phyloP scores from a whole-genome alignment of 2,113 vertebrate species.

The Thalassarche chlororhynchos region DNA sequence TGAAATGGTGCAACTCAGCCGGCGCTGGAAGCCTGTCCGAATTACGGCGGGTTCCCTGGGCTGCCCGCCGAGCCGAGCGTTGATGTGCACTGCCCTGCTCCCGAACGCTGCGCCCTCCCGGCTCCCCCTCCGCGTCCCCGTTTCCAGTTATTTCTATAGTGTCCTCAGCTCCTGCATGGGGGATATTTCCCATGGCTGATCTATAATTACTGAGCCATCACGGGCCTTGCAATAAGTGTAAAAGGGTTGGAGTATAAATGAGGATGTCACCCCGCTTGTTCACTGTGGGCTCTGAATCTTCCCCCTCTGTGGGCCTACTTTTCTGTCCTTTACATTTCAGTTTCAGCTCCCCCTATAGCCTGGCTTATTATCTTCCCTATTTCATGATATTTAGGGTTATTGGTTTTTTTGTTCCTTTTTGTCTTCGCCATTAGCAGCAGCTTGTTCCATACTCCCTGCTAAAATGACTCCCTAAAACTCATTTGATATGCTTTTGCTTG shows the following conservation, averaged over 20 bases:
- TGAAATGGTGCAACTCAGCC: not conserved
- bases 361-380: not conserved
- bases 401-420: not conserved
- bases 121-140: rapidly evolving
- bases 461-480: not conserved
- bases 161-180: not conserved
- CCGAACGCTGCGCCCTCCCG: rapidly evolving
- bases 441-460: not conserved
- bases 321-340: not conserved
- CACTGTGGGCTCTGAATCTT: not conserved
- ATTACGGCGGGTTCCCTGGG: rapidly evolving
- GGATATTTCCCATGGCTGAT: not conserved
- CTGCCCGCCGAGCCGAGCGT: not conserved
- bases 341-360: not conserved
- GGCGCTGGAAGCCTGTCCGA: not conserved
- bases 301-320: not conserved
- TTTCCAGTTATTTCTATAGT: not conserved
- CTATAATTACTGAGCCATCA: slow-evolving; percentile 7
- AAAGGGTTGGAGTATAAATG: not conserved
- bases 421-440: not conserved
- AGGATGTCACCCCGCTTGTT: not conserved
- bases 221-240: not conserved
- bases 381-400: not conserved
- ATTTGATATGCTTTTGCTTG: not conserved
- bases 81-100: not conserved